Conservation (phyloP, 2,797 vertebrate genomes). For the Microhierax caerulescens region DNA sequence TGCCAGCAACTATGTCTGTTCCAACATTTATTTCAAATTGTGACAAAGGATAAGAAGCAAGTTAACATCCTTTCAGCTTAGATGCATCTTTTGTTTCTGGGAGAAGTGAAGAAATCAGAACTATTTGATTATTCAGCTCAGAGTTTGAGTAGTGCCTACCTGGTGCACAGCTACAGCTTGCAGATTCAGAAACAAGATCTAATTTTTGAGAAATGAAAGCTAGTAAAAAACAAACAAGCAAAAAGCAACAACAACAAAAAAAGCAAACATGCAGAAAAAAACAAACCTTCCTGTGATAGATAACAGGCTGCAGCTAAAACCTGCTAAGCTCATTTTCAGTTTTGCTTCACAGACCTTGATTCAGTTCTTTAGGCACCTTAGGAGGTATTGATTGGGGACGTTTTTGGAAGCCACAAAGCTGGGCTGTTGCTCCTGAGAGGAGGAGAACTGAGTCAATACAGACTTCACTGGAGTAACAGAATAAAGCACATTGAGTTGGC, state of each 20-base stretch:
- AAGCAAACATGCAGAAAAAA: not conserved
- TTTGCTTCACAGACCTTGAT: conserved; percentile 64
- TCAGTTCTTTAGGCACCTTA: conserved; percentile 25
- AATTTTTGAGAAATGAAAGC: not conserved
- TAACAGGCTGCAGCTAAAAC: conserved; percentile 52
- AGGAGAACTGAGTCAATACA: not conserved
- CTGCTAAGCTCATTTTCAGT: conserved; percentile 65
- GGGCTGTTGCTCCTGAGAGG: not conserved
- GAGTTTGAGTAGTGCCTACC: not conserved
- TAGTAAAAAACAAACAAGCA: not conserved
- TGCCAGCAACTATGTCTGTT: not conserved
- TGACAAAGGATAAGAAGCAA: not conserved
- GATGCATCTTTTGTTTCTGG: not conserved
- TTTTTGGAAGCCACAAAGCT: conserved; percentile 20
- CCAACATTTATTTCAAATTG: not conserved
- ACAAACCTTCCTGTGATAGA: conserved; percentile 22
- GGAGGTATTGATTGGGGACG: conserved; percentile 46
- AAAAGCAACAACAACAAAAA: not conserved
- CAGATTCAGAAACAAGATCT: not conserved
- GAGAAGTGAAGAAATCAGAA: not conserved
- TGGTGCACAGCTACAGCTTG: rapidly evolving
- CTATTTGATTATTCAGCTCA: not conserved
- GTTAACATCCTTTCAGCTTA: not conserved
- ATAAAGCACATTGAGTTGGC: not conserved
- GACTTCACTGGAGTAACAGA: not conserved